phyloP scores from a whole-genome alignment of 1,140 invertebrate species.

The Drosophila takahashii region DNA sequence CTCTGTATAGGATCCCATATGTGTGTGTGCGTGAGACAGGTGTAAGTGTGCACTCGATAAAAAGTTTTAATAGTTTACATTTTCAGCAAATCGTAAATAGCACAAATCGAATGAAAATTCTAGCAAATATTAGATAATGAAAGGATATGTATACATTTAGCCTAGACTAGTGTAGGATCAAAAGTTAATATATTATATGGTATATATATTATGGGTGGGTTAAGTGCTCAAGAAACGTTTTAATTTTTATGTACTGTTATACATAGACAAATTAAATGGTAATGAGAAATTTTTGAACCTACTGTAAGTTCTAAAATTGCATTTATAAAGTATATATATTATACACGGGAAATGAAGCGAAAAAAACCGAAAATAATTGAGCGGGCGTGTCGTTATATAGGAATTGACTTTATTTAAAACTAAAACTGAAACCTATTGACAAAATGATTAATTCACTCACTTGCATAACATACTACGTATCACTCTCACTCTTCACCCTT shows the following conservation, averaged over 20 bases:
- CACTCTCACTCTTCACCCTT: slow-evolving; percentile 18
- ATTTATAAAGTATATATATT: slow-evolving; percentile 75
- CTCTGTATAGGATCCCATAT: slow-evolving; percentile 64
- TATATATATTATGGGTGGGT: slow-evolving; percentile 16
- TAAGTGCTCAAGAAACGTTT: slow-evolving; percentile 71
- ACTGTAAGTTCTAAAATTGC: slow-evolving; percentile 83
- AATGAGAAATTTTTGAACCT: slow-evolving; percentile 74
- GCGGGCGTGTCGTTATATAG: slow-evolving; percentile 76
- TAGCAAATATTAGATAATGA: slow-evolving; percentile 72
- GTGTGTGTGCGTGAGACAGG: slow-evolving; percentile 27
- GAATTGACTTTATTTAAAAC: slow-evolving; percentile 69
- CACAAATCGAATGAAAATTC: slow-evolving; percentile 62
- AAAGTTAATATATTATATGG: slow-evolving; percentile 55
- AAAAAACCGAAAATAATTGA: slow-evolving; percentile 46
- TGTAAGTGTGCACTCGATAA: slow-evolving; percentile 58
- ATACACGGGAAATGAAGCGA: slow-evolving; percentile 48
- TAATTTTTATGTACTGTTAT: slow-evolving; percentile 77
- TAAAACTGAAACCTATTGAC: slow-evolving; percentile 45
- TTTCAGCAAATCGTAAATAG: slow-evolving; percentile 70
- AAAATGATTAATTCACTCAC: slow-evolving; percentile 31
- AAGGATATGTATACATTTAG: slow-evolving; percentile 56
- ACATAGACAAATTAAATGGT: slow-evolving; percentile 54
- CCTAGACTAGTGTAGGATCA: slow-evolving; percentile 66
- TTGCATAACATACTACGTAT: slow-evolving; percentile 28
- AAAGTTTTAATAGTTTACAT: slow-evolving; percentile 78